Percentiles rank a stretch among this genome's conserved stretches.
Conservation (phyloP, 1,140 invertebrate species). For the Tyrophagus putrescentiae region DNA sequence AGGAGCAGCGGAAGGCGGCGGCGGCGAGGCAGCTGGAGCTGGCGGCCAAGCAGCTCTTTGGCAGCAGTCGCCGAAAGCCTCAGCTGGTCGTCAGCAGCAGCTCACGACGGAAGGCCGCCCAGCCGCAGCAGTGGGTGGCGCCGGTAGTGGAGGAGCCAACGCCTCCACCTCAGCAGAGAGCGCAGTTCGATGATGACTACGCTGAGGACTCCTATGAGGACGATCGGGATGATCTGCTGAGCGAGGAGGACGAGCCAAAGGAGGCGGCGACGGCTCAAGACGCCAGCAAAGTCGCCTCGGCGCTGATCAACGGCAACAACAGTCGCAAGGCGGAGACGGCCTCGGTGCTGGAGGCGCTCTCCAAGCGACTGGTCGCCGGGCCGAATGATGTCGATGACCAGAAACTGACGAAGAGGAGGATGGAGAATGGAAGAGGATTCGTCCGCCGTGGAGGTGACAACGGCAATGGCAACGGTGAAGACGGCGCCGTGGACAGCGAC, state of each 20-base stretch:
- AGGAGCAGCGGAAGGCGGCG: constrained; percentile 32
- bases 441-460: constrained; percentile 27
- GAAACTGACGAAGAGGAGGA: constrained; percentile 14
- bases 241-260: constrained; percentile 23
- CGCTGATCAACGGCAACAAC: constrained; percentile 40
- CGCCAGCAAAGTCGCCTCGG: constrained; percentile 69
- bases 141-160: constrained; percentile 68
- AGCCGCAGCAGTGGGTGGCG: constrained; percentile 83
- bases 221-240: constrained; percentile 18
- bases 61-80: constrained; percentile 27
- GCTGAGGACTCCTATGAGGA: constrained; percentile 38
- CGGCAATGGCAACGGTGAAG: constrained; percentile 24
- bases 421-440: constrained; percentile 18
- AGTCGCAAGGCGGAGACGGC: not conserved
- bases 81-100: constrained; percentile 35
- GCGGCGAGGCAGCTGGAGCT: too few species aligned
- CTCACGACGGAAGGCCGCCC: constrained; percentile 68
- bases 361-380: not conserved
- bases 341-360: not conserved
- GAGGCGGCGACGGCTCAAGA: not conserved
- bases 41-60: constrained; percentile 19
- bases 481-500: constrained; percentile 26
- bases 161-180: too few species aligned
- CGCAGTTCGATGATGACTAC: constrained; percentile 28
- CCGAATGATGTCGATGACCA: not conserved